Evolutionary conservation across 2,888 invertebrate genomes (phyloP).

Genomic region (Horisme vitalbata): DNA sequence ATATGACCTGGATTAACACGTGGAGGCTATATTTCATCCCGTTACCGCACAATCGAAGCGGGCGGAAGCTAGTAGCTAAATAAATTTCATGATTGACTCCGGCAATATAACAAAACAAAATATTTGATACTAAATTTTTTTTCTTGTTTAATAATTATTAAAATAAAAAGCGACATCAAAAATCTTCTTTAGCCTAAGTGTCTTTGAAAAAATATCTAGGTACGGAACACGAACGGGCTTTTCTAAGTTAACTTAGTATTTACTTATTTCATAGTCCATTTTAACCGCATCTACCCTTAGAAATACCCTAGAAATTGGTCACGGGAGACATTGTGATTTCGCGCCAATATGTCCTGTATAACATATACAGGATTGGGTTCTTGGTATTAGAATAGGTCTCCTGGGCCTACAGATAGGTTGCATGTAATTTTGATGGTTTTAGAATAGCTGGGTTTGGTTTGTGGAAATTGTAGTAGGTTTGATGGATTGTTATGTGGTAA

Average conservation of each 20-base stretch:
- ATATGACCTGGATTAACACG: too few relatives aligned
- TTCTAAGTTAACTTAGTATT: constrained; percentile 52
- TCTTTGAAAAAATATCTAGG: too few relatives aligned
- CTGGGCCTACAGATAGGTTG: constrained; percentile 36
- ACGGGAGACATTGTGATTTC: constrained; percentile 68
- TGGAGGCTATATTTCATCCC: too few relatives aligned
- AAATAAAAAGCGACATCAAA: too few relatives aligned
- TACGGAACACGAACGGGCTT: too few relatives aligned
- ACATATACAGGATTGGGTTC: constrained; percentile 64
- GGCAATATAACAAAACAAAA: too few relatives aligned
- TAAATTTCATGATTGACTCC: too few relatives aligned
- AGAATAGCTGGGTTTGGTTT: constrained; percentile 11
- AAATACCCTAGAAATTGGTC: constrained; percentile 73
- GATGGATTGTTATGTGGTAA: neutral
- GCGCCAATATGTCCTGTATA: constrained; percentile 72
- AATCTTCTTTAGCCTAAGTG: too few relatives aligned
- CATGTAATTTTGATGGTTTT: constrained; percentile 19
- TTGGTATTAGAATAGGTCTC: constrained; percentile 50
- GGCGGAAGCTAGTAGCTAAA: too few relatives aligned
- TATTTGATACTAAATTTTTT: too few relatives aligned
- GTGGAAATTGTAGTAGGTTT: constrained; percentile 1
- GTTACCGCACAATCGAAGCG: too few relatives aligned
- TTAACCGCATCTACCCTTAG: constrained; percentile 59
- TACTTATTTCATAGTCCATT: constrained; percentile 59
- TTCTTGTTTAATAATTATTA: too few relatives aligned